A percentile compares a stretch with the other conserved stretches of the same genome.
Evolutionary conservation across 2,797 vertebrate genomes (phyloP).

Genomic region (Eptatretus atami): DNA sequence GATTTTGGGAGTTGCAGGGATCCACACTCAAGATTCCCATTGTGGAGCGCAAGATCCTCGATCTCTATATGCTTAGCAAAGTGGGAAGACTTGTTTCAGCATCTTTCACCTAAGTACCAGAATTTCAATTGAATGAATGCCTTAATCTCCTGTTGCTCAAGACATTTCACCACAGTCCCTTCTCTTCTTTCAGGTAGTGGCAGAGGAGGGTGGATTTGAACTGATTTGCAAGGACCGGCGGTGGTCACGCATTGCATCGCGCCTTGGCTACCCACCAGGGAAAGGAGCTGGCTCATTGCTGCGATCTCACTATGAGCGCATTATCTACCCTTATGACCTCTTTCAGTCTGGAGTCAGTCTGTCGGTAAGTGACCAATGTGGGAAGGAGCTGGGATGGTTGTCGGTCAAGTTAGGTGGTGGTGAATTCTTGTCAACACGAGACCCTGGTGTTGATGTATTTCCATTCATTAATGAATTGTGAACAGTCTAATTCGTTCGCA

Average conservation of each 20-base stretch:
- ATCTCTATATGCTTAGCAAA: constrained; percentile 81
- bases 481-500: no score
- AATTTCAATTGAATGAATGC: no score
- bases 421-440: no score
- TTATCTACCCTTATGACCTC: constrained; percentile 86
- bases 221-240: constrained; percentile 59
- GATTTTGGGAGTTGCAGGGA: constrained; percentile 94
- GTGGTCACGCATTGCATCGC: constrained; percentile 68
- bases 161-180: no score
- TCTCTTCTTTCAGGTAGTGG: constrained; percentile 30
- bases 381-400: not conserved
- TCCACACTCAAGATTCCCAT: constrained; percentile 75
- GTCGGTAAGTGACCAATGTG: constrained; percentile 20
- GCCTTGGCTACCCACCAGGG: constrained; percentile 62
- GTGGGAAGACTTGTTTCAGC: constrained; percentile 14
- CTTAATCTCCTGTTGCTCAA: no score
- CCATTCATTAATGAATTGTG: no score
- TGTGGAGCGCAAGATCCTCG: constrained; percentile 62
- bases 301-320: constrained; percentile 69
- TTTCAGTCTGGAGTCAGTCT: constrained; percentile 77
- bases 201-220: constrained; percentile 75
- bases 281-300: constrained; percentile 54
- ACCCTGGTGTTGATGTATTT: no score
- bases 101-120: not conserved
- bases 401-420: no score